phyloP scores from a whole-genome alignment of 30 jellyfish, hydroid and myxozoan genomes.

The Aurelia sp. region DNA sequence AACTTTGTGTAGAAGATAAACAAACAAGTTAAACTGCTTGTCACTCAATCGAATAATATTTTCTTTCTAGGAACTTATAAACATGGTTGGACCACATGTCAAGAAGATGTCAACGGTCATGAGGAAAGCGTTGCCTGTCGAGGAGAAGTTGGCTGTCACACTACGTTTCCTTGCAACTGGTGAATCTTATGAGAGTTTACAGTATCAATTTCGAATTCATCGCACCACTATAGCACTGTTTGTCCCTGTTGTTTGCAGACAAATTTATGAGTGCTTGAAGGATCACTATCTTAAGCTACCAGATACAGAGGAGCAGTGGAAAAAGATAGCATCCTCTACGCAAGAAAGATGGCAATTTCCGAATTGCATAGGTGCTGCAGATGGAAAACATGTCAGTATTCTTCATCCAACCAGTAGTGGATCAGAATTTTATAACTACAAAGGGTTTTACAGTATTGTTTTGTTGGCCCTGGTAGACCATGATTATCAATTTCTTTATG shows the following conservation, averaged over 20 bases:
- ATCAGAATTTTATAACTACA: slow-evolving; percentile 29
- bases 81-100: slow-evolving; percentile 5
- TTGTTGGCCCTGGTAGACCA: background rate
- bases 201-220: slow-evolving; percentile 45
- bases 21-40: too few species aligned
- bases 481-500: slow-evolving; percentile 27
- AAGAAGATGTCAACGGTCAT: slow-evolving; percentile 27
- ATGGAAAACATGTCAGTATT: slow-evolving; percentile 46
- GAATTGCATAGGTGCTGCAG: slow-evolving; percentile 49
- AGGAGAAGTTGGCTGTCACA: slow-evolving; percentile 61
- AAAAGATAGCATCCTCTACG: background rate
- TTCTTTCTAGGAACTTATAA: slow-evolving; percentile 42
- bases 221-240: slow-evolving; percentile 1
- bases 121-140: slow-evolving; percentile 31
- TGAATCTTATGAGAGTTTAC: slow-evolving; percentile 15
- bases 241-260: slow-evolving; percentile 23
- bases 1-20: too few species aligned
- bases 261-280: slow-evolving; percentile 2
- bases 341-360: slow-evolving; percentile 59
- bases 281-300: slow-evolving; percentile 7
- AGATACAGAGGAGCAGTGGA: slow-evolving; percentile 48
- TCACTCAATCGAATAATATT: background rate
- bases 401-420: slow-evolving; percentile 21
- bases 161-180: slow-evolving; percentile 58
- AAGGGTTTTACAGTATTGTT: background rate